These are phyloP conservation scores for Oligia latruncula DNA, from an alignment of 2,888 invertebrate species.

Conservation along the genomic window DNA sequence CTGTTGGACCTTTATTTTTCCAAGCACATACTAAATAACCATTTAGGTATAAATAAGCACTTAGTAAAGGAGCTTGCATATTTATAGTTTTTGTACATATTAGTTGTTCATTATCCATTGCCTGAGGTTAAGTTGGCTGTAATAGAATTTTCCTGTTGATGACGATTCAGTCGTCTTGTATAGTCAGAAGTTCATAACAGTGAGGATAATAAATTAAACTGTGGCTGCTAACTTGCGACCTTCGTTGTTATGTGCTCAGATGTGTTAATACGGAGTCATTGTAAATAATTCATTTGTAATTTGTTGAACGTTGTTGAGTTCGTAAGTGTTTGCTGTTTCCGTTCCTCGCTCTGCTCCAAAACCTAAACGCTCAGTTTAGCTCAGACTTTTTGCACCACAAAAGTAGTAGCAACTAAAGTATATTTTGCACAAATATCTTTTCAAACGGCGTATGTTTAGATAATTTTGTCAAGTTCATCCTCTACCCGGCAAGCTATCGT, in stretches of 20 bases:
- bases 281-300: constrained; percentile 60
- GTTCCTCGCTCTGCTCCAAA: constrained; percentile 23
- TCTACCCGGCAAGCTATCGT: constrained; percentile 15
- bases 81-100: constrained; percentile 8
- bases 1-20: not conserved
- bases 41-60: not conserved
- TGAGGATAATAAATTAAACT: constrained; percentile 67
- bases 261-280: constrained; percentile 65
- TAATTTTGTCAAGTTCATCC: constrained; percentile 3
- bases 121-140: constrained; percentile 31
- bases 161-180: constrained; percentile 46
- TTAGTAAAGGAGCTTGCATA: not conserved
- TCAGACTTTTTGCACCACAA: not conserved
- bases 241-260: constrained; percentile 69
- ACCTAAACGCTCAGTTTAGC: constrained; percentile 8
- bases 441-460: not conserved
- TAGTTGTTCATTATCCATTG: constrained; percentile 12
- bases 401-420: not conserved
- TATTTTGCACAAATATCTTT: constrained; percentile 1
- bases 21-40: not conserved
- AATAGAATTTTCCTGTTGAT: constrained; percentile 64
- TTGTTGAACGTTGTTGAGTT: constrained; percentile 32
- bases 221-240: constrained; percentile 56
- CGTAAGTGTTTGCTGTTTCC: constrained; percentile 28
- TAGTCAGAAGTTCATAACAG: constrained; percentile 56